phyloP scores from a whole-genome alignment of 2,797 vertebrate genomes.

The Carduelis carduelis region DNA sequence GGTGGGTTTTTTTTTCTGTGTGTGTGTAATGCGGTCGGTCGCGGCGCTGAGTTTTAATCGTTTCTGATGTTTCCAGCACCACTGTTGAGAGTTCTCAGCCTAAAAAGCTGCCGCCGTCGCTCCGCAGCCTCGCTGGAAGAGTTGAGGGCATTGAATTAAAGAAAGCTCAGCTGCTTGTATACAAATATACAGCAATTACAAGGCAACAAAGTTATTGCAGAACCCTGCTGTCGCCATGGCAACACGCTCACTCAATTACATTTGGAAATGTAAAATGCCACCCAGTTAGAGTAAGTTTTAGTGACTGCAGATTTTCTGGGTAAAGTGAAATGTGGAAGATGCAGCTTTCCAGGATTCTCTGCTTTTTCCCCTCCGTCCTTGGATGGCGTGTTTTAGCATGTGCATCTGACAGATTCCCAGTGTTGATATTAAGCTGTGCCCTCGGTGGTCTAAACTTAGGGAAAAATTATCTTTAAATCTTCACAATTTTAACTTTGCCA shows the following conservation, averaged over 20 bases:
- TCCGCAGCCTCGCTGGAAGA: conserved; percentile 4
- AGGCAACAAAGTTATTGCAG: conserved; percentile 79
- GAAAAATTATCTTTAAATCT: neutral
- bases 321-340: neutral
- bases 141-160: conserved; percentile 55
- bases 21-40: neutral
- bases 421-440: neutral
- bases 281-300: conserved; percentile 74
- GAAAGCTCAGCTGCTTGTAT: conserved; percentile 73
- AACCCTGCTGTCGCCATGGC: conserved; percentile 72
- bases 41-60: conserved; percentile 35
- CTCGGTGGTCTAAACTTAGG: neutral
- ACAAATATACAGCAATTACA: conserved; percentile 72
- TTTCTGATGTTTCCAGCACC: conserved; percentile 37
- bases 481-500: neutral
- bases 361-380: neutral
- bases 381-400: neutral
- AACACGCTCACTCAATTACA: conserved; percentile 76
- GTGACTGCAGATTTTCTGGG: conserved; percentile 47
- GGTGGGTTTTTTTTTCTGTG: neutral
- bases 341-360: conserved; percentile 18
- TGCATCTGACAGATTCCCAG: accelerated
- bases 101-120: neutral
- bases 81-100: neutral
- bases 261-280: conserved; percentile 78